Percentiles rank a stretch among this genome's conserved stretches.
These are phyloP conservation scores for Drosophila pallidifrons DNA, from an alignment of 1,140 invertebrate genomes.

Conservation along the genomic window DNA sequence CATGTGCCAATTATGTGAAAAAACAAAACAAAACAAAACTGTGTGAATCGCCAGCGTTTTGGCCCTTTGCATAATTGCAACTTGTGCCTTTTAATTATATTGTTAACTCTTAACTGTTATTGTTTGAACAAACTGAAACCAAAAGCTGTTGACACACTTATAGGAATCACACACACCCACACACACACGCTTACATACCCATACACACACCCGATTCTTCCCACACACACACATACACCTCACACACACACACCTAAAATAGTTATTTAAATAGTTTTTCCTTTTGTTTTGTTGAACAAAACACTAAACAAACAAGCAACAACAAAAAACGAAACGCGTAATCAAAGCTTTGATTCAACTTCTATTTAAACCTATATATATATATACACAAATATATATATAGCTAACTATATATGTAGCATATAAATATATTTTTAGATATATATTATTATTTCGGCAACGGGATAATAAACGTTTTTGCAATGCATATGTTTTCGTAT, in stretches of 20 bases:
- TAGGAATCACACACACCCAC: constrained; percentile 40
- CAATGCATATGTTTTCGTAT: constrained; percentile 85
- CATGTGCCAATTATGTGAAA: constrained; percentile 77
- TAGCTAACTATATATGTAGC: constrained; percentile 68
- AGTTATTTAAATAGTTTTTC: constrained; percentile 80
- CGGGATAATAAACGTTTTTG: constrained; percentile 79
- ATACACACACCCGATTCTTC: background rate
- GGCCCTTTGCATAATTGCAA: constrained; percentile 76
- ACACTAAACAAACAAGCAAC: constrained; percentile 72
- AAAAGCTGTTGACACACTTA: constrained; percentile 76
- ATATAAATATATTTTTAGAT: constrained; percentile 84
- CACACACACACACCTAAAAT: constrained; percentile 50
- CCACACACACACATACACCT: constrained; percentile 15
- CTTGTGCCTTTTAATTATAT: constrained; percentile 83
- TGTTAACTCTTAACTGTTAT: constrained; percentile 79
- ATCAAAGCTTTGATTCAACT: constrained; percentile 81
- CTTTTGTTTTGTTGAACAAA: constrained; percentile 81
- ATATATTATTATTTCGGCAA: constrained; percentile 81
- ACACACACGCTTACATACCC: background rate
- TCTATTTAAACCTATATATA: constrained; percentile 77
- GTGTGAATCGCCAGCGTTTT: constrained; percentile 78
- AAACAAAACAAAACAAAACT: constrained; percentile 32
- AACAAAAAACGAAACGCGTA: constrained; percentile 65
- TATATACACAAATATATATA: constrained; percentile 48
- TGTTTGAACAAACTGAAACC: constrained; percentile 80